phyloP scores from a whole-genome alignment of 1,140 invertebrate genomes.

The Drosophila murphyi region DNA sequence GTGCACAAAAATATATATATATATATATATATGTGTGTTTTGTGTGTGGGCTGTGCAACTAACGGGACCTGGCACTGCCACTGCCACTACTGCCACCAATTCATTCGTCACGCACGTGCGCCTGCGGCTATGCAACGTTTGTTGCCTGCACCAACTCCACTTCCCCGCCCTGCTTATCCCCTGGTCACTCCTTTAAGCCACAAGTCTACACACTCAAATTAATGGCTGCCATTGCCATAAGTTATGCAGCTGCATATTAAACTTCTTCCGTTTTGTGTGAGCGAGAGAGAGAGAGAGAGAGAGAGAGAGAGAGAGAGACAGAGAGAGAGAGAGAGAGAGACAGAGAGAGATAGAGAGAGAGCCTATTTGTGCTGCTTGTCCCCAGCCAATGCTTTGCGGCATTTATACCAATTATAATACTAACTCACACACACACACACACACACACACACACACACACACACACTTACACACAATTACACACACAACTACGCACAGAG shows the following conservation, averaged over 20 bases:
- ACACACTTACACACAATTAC: slow-evolving; percentile 9
- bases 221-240: slow-evolving; percentile 75
- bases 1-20: slow-evolving; percentile 13
- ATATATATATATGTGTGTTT: not conserved
- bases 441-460: slow-evolving; percentile 32
- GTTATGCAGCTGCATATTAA: slow-evolving; percentile 81
- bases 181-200: not conserved
- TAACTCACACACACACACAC: slow-evolving; percentile 15
- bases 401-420: slow-evolving; percentile 76
- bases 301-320: not conserved
- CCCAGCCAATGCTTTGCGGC: slow-evolving; percentile 60
- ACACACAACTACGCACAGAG: slow-evolving; percentile 18
- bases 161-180: not conserved
- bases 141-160: slow-evolving; percentile 5
- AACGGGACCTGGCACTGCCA: not conserved
- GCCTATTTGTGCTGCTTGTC: slow-evolving; percentile 23
- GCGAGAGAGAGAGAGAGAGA: not conserved
- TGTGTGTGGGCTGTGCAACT: slow-evolving; percentile 5
- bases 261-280: slow-evolving; percentile 24
- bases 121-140: slow-evolving; percentile 73
- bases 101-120: slow-evolving; percentile 69
- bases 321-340: not conserved
- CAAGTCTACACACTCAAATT: slow-evolving; percentile 57
- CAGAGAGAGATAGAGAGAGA: not conserved
- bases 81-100: slow-evolving; percentile 1